A percentile compares a stretch with the other conserved stretches of the same genome.
Conservation (phyloP, 2,797 vertebrate species). For the Pseudomugil gertrudae region DNA sequence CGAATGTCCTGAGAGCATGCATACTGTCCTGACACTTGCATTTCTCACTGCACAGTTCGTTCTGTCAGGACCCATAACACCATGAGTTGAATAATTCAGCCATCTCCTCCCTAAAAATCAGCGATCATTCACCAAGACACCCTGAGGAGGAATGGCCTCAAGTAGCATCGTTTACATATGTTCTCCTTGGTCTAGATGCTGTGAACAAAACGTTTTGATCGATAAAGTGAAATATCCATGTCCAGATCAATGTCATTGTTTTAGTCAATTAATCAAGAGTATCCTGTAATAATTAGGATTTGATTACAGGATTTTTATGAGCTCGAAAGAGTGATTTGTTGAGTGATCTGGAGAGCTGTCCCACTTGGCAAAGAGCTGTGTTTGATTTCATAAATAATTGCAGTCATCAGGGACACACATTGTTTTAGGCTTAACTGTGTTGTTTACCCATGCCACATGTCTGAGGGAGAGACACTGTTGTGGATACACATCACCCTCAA, state of each 20-base stretch:
- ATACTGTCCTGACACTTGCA: conserved; percentile 76
- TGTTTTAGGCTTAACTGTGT: conserved; percentile 85
- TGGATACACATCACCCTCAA: conserved; percentile 80
- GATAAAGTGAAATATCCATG: not conserved
- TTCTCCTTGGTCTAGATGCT: conserved; percentile 39
- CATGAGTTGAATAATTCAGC: conserved; percentile 80
- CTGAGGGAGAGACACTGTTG: conserved; percentile 80
- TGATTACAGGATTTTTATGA: conserved; percentile 12
- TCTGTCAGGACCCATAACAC: conserved; percentile 65
- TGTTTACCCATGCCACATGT: conserved; percentile 86
- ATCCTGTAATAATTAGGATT: not conserved
- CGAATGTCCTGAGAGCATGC: conserved; percentile 68
- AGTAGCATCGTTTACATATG: conserved; percentile 57
- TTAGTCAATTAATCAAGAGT: not conserved
- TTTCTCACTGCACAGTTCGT: conserved; percentile 63
- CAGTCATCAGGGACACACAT: conserved; percentile 82
- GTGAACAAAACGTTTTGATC: conserved; percentile 20
- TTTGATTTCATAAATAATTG: conserved; percentile 90
- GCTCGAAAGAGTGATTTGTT: conserved; percentile 51
- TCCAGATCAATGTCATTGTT: conserved; percentile 26
- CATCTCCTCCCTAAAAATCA: conserved; percentile 56
- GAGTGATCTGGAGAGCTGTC: conserved; percentile 77
- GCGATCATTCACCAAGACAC: conserved; percentile 54
- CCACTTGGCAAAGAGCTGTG: conserved; percentile 81
- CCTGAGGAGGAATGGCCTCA: conserved; percentile 38